Evolutionary conservation across 2,797 vertebrate species (phyloP).

Genomic region (Merluccius polli): DNA sequence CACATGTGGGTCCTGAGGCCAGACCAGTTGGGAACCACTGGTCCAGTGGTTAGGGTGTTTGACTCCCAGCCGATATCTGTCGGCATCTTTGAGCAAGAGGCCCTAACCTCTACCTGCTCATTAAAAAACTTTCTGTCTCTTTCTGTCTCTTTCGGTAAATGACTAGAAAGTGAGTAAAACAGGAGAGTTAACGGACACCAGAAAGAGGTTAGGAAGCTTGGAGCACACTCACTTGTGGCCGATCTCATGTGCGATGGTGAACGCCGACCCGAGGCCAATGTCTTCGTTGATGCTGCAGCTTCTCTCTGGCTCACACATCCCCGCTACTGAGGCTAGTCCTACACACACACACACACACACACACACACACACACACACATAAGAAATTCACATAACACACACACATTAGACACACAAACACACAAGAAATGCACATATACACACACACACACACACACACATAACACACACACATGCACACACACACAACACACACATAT

Average conservation of each 20-base stretch:
- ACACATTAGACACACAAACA: conserved; percentile 35
- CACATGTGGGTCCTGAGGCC: no score
- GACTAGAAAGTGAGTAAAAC: no score
- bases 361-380: conserved; percentile 53
- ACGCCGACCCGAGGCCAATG: conserved; percentile 96
- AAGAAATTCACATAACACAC: conserved; percentile 19
- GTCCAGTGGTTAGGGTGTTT: no score
- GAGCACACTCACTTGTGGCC: conserved; percentile 97
- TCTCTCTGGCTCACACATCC: conserved; percentile 98
- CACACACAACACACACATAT: neutral
- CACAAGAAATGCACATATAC: conserved; percentile 16
- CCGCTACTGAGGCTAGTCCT: conserved; percentile 98
- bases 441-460: neutral
- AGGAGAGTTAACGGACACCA: neutral
- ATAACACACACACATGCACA: neutral
- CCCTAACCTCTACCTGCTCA: no score
- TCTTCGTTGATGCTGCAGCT: conserved; percentile 99
- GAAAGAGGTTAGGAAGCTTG: conserved; percentile 20
- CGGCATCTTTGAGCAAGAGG: no score
- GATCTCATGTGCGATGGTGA: conserved; percentile 98
- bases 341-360: conserved; percentile 81
- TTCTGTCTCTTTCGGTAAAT: no score
- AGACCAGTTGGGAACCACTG: no score
- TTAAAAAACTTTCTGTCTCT: no score
- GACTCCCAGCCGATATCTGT: no score